A percentile compares a stretch with the other conserved stretches of the same genome.
phyloP scores from a whole-genome alignment of 2,797 vertebrate species.

The Pseudotriccus pelzelni region DNA sequence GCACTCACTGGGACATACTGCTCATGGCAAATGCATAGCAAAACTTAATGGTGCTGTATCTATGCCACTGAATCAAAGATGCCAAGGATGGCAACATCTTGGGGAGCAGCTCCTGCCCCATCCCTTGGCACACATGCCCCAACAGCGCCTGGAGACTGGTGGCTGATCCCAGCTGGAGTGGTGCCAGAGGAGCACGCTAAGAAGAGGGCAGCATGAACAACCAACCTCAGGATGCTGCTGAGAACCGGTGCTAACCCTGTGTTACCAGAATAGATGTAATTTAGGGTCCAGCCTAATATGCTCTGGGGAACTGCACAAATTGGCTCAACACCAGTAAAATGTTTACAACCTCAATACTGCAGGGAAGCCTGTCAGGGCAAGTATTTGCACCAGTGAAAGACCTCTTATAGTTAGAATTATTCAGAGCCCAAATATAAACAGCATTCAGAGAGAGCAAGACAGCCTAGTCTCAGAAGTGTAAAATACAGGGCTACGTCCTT shows the following conservation, averaged over 20 bases:
- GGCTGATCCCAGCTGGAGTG: neutral
- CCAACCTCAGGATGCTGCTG: neutral
- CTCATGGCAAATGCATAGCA: neutral
- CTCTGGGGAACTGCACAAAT: neutral
- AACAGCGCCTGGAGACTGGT: neutral
- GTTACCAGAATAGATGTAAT: neutral
- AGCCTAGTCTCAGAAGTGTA: neutral
- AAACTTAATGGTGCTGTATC: neutral
- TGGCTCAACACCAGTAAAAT: neutral
- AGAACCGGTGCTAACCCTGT: neutral
- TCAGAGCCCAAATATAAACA: neutral
- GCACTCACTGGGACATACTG: neutral
- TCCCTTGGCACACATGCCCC: neutral
- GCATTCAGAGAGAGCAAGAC: neutral
- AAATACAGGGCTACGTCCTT: neutral
- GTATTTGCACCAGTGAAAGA: neutral
- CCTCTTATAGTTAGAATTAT: neutral
- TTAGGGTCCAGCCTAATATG: neutral
- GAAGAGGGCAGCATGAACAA: neutral
- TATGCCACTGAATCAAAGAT: neutral
- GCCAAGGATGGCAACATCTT: neutral
- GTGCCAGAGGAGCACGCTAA: fast-evolving
- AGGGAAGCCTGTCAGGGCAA: neutral
- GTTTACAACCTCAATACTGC: neutral
- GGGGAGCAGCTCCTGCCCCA: neutral